Conservation (phyloP, 2,113 vertebrate species). For the Dromas ardeola region DNA sequence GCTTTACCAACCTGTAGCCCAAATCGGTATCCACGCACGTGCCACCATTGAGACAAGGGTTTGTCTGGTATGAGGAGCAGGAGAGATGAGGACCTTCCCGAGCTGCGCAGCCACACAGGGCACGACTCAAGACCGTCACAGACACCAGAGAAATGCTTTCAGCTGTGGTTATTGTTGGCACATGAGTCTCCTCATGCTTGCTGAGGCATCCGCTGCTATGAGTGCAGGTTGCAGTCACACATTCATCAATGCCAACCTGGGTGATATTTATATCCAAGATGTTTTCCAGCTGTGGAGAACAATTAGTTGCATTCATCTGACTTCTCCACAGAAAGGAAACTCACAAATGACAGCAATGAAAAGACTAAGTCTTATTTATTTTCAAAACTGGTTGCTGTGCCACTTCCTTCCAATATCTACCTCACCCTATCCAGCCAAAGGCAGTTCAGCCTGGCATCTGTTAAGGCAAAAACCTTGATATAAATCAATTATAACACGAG, state of each 20-base stretch:
- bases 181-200: constrained; percentile 69
- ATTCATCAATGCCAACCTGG: constrained; percentile 84
- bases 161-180: constrained; percentile 74
- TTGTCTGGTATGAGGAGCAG: constrained; percentile 80
- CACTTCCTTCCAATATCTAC: background rate
- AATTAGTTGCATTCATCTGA: background rate
- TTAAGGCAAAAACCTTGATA: background rate
- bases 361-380: background rate
- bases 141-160: constrained; percentile 81
- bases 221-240: constrained; percentile 76
- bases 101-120: constrained; percentile 80
- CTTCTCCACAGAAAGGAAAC: background rate
- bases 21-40: constrained; percentile 81
- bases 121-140: constrained; percentile 63
- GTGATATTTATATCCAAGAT: constrained; percentile 77
- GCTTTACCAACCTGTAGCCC: constrained; percentile 82
- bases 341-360: background rate
- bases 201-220: constrained; percentile 78
- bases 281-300: constrained; percentile 80
- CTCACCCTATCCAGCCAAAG: background rate
- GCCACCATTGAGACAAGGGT: constrained; percentile 87
- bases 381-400: background rate
- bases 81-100: constrained; percentile 75
- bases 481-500: background rate
- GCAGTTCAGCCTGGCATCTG: background rate